These are phyloP conservation scores for Onychomys torridus DNA, from an alignment of 2,797 vertebrate species.

Conservation along the genomic window DNA sequence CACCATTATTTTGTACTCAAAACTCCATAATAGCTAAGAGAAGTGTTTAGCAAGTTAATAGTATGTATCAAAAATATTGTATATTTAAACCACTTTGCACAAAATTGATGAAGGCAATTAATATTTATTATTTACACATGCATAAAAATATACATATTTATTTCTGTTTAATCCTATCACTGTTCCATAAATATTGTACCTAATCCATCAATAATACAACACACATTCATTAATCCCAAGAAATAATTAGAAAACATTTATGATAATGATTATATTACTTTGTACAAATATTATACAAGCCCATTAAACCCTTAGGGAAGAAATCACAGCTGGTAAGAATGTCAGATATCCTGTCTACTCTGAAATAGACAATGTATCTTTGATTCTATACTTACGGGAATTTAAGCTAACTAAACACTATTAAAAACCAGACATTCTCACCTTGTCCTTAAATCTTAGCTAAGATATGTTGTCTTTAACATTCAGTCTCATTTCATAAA, in stretches of 20 bases:
- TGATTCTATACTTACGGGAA: constrained; percentile 71
- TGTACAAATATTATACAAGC: constrained; percentile 86
- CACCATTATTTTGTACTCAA: not conserved
- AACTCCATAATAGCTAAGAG: constrained; percentile 80
- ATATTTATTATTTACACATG: constrained; percentile 89
- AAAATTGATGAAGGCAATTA: constrained; percentile 86
- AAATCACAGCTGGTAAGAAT: constrained; percentile 67
- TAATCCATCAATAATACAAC: constrained; percentile 89
- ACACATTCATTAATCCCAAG: constrained; percentile 88
- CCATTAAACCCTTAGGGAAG: constrained; percentile 73
- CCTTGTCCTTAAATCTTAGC: constrained; percentile 36
- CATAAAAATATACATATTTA: constrained; percentile 87
- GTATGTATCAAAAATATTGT: constrained; percentile 85
- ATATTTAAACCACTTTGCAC: constrained; percentile 84
- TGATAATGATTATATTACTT: constrained; percentile 86
- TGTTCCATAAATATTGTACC: constrained; percentile 89
- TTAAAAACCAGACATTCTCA: not conserved
- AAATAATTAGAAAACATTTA: constrained; percentile 90
- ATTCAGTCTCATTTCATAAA: not conserved
- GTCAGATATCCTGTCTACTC: constrained; percentile 61
- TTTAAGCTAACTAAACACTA: constrained; percentile 65
- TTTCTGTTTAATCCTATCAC: constrained; percentile 87
- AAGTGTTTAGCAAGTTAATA: constrained; percentile 88
- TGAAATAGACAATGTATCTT: constrained; percentile 47
- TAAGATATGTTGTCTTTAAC: not conserved